A percentile compares a stretch with the other conserved stretches of the same genome.
Evolutionary conservation across 2,888 invertebrate genomes (phyloP).

Genomic region (Leptodirus hochenwartii): DNA sequence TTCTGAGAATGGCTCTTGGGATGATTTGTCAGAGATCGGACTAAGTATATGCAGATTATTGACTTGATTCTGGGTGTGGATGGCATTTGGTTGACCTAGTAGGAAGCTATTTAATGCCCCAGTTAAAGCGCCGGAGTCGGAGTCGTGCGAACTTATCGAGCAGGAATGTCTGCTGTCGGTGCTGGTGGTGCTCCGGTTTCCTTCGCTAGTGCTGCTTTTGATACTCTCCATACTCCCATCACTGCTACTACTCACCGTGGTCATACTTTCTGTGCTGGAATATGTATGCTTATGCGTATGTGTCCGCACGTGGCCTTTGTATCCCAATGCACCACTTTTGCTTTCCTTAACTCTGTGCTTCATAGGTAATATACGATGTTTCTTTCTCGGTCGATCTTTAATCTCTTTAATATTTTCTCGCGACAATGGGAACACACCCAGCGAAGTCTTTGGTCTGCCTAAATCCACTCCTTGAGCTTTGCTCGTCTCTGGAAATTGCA

Average conservation of each 20-base stretch:
- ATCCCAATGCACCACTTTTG: conserved; percentile 26
- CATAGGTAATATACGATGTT: conserved; percentile 15
- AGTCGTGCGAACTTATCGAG: conserved; percentile 71
- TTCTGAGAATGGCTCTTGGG: conserved; percentile 70
- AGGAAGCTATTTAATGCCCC: conserved; percentile 33
- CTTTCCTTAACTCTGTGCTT: conserved; percentile 20
- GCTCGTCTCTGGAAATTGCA: conserved; percentile 20
- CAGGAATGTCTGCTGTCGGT: conserved; percentile 71
- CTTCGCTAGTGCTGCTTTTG: conserved; percentile 73
- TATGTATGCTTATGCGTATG: conserved; percentile 40
- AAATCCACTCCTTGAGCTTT: conserved; percentile 31
- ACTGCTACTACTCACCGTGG: conserved; percentile 71
- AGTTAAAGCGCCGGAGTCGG: conserved; percentile 47
- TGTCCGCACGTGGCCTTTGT: conserved; percentile 44
- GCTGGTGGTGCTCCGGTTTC: conserved; percentile 69
- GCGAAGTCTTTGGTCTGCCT: conserved; percentile 34
- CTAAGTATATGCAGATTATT: conserved; percentile 70
- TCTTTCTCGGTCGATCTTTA: conserved; percentile 45
- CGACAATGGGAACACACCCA: conserved; percentile 31
- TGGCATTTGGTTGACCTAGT: conserved; percentile 43
- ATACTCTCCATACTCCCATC: conserved; percentile 78
- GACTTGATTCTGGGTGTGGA: conserved; percentile 46
- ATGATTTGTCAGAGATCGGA: conserved; percentile 79
- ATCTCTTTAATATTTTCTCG: too few relatives aligned
- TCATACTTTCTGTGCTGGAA: conserved; percentile 75